These are phyloP conservation scores for Mixornis gularis DNA, from an alignment of 2,113 vertebrate genomes.

Conservation along the genomic window DNA sequence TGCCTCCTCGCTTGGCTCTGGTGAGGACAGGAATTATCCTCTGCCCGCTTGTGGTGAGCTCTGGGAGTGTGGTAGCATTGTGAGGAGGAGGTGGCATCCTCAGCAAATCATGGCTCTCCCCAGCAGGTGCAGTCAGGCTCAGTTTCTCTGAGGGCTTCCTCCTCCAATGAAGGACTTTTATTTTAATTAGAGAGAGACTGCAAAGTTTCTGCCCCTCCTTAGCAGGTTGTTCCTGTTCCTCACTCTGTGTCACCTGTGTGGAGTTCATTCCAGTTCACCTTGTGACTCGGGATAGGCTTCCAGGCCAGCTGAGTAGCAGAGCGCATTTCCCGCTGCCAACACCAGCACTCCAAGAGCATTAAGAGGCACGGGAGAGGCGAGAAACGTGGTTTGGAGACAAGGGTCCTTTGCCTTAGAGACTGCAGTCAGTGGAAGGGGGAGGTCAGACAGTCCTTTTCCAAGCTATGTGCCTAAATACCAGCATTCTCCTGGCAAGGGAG, in stretches of 20 bases:
- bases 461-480: constrained; percentile 37
- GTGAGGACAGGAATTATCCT: background rate
- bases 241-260: background rate
- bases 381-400: background rate
- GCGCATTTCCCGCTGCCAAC: background rate
- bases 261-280: background rate
- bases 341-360: constrained; percentile 26
- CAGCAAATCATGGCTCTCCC: background rate
- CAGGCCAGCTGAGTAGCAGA: background rate
- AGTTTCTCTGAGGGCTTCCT: constrained; percentile 8
- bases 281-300: background rate
- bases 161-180: constrained; percentile 1
- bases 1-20: background rate
- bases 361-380: background rate
- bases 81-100: background rate
- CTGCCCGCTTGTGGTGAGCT: background rate
- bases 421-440: background rate
- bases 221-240: background rate
- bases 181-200: background rate
- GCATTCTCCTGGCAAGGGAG: constrained; percentile 6
- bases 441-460: background rate
- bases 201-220: background rate
- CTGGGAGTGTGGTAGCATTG: background rate
- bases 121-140: background rate
- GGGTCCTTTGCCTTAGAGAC: constrained; percentile 36